These are phyloP conservation scores for Aplidium turbinatum DNA, from an alignment of 23 tunicate species.

Conservation along the genomic window DNA sequence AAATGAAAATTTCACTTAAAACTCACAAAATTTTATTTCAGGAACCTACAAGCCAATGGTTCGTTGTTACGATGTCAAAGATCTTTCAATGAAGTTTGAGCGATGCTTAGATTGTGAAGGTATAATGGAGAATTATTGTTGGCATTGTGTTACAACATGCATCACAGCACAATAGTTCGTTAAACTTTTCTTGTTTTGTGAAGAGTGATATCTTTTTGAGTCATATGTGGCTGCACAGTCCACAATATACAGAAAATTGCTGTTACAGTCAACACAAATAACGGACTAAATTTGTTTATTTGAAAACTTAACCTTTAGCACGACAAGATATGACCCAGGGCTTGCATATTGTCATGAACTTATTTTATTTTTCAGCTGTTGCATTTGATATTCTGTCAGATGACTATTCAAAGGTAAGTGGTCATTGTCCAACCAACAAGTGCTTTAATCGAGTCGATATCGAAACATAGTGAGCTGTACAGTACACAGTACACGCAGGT, in stretches of 20 bases:
- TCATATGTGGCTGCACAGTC: conserved; percentile 15
- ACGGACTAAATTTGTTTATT: no score
- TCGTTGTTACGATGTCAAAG: conserved; percentile 86
- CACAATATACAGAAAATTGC: no score
- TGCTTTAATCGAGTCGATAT: no score
- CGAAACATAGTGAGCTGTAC: no score
- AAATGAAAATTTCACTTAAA: background rate
- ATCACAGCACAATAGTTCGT: background rate
- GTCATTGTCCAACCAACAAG: no score
- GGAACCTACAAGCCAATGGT: conserved; percentile 94
- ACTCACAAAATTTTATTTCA: conserved; percentile 2
- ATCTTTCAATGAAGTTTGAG: conserved; percentile 92
- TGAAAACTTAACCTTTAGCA: no score
- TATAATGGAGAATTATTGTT: background rate
- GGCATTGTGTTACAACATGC: background rate
- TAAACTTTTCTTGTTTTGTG: background rate
- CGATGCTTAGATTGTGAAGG: conserved; percentile 92
- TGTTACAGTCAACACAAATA: no score
- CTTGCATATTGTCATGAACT: no score
- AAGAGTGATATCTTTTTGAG: background rate
- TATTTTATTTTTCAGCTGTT: no score
- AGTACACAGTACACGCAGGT: no score
- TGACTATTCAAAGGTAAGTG: conserved; percentile 80
- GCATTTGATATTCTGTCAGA: conserved; percentile 76
- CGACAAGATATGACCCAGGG: no score